Evolutionary conservation across 2,888 invertebrate genomes (phyloP).

Genomic region (Hylaea fasciaria): DNA sequence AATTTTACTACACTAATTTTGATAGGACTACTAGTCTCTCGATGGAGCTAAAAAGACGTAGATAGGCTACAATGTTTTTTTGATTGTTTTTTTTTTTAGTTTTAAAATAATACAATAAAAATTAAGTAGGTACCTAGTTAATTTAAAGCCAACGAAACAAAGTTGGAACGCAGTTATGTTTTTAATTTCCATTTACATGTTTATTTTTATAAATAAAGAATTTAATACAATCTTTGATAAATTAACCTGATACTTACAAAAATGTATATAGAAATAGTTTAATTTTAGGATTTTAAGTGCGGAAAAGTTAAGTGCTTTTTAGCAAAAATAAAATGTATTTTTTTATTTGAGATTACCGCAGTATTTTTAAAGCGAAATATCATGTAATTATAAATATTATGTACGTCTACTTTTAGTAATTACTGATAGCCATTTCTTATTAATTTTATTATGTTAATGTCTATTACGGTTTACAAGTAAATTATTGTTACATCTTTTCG

Average conservation of each 20-base stretch:
- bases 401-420: constrained; percentile 21
- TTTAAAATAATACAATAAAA: background rate
- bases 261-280: constrained; percentile 29
- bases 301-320: constrained; percentile 14
- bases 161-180: constrained; percentile 17
- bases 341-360: constrained; percentile 62
- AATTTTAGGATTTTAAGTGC: constrained; percentile 21
- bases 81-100: constrained; percentile 15
- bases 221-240: constrained; percentile 21
- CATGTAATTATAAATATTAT: constrained; percentile 25
- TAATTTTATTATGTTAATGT: constrained; percentile 58
- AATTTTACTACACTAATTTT: constrained; percentile 44
- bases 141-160: constrained; percentile 12
- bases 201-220: constrained; percentile 20
- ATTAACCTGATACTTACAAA: constrained; percentile 35
- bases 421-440: constrained; percentile 58
- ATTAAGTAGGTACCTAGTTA: constrained; percentile 18
- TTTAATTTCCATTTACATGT: constrained; percentile 20
- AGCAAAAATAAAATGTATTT: constrained; percentile 34
- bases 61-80: constrained; percentile 32
- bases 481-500: constrained; percentile 80
- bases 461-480: constrained; percentile 72
- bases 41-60: constrained; percentile 38
- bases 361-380: constrained; percentile 41
- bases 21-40: constrained; percentile 43